Percentiles rank a stretch among this genome's conserved stretches.
Conservation (phyloP, 2,113 vertebrate species). For the Euleptes europaea region DNA sequence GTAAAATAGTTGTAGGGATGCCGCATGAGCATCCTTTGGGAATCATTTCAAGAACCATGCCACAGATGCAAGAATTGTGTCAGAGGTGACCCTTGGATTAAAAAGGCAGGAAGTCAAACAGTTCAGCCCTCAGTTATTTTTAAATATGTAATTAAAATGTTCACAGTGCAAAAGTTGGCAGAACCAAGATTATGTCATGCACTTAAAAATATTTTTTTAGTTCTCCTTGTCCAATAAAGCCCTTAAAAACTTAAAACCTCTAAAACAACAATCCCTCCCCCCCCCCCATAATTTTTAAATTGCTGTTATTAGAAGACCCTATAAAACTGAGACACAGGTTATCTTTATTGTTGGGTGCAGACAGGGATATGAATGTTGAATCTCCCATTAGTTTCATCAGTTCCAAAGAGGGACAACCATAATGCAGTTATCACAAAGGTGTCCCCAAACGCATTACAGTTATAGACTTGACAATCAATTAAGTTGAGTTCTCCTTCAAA, state of each 20-base stretch:
- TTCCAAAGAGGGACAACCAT: not conserved
- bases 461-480: slow-evolving; percentile 67
- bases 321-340: slow-evolving; percentile 42
- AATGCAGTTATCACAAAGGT: not conserved
- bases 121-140: slow-evolving; percentile 48
- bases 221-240: slow-evolving; percentile 31
- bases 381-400: not conserved
- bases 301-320: slow-evolving; percentile 1
- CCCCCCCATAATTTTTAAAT: not conserved
- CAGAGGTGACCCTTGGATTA: slow-evolving; percentile 23
- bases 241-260: slow-evolving; percentile 29
- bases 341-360: slow-evolving; percentile 10
- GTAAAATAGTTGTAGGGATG: not conserved
- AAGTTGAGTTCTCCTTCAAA: slow-evolving; percentile 23
- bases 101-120: slow-evolving; percentile 49
- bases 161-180: slow-evolving; percentile 42
- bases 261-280: slow-evolving; percentile 4
- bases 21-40: not conserved
- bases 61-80: slow-evolving; percentile 2
- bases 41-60: slow-evolving; percentile 1
- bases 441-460: slow-evolving; percentile 58
- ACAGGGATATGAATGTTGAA: not conserved
- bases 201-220: slow-evolving; percentile 10
- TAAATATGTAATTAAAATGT: slow-evolving; percentile 44
- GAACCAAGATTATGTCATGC: slow-evolving; percentile 51